Evolutionary conservation across 2,113 vertebrate species (phyloP), one percentile per base, ranked within the genome.

Genomic region (Platichthys flesus): DNA sequence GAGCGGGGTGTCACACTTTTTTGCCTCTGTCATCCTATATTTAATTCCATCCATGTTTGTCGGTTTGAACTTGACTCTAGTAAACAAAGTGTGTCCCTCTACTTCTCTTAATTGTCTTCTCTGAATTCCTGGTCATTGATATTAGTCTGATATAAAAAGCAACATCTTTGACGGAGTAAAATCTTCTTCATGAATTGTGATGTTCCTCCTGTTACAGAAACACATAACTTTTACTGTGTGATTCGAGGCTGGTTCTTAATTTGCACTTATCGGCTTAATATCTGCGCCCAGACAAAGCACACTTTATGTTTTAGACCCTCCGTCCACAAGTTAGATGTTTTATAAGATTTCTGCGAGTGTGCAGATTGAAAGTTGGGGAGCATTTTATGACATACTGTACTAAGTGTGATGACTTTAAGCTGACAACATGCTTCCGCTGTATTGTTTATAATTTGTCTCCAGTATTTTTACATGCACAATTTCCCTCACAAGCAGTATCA

Each of bases 231-330:
- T 79, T 75, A 77, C 23, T 1, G 23, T 70, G 51, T 68, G 61
- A 85, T 83, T 83, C 81, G 57, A 71, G 71, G 42, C 54, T 31
- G 13, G 14, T 52, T 83, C 62, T 74, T 78, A 78, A 85, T 85
- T 78, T 79, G 57, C 24, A 40, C 68, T 74, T 60, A 31, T 63
- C 45, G 54, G 63, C 64, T 74, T 54, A 78, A 77, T 76, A 70
- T 13, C 45, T 47, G 45, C 5, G 12, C 45, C 15, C 28, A 80
- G 49, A 72, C 58, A 66, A 28, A 61, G 28, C 23, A 28, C 47
- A 4, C 21, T 12, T 4, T 4, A 10, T 45, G 52, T 65, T 75
- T 76, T 60, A 47, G 6, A 24, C 14, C 42, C 62, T 5, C 76
- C 82, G 60, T 54, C 9, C 24, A 12, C 0, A 61, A 67, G 49